Evolutionary conservation across 2,113 vertebrate species (phyloP).

Genomic region (Ahaetulla prasina): DNA sequence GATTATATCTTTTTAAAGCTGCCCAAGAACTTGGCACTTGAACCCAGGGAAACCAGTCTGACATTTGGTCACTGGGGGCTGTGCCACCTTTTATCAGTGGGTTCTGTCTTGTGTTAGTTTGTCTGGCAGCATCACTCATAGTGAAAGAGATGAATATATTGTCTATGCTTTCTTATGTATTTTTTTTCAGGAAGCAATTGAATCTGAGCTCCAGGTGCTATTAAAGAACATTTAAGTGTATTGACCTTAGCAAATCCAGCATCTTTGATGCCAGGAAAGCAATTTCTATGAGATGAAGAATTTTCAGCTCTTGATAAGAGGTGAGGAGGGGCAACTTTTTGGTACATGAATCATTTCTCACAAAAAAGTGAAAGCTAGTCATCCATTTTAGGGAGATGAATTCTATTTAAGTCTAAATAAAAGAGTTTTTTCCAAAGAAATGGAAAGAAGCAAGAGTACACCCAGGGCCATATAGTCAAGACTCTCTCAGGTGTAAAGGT

Average conservation of each 20-base stretch:
- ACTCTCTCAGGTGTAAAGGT: neutral
- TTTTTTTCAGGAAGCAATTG: neutral
- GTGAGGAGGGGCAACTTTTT: slow-evolving; percentile 5
- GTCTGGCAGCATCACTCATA: neutral
- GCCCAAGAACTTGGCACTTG: neutral
- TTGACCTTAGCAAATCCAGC: slow-evolving; percentile 18
- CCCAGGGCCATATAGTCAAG: neutral
- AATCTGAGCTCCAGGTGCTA: slow-evolving; percentile 25
- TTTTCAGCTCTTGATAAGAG: slow-evolving; percentile 6
- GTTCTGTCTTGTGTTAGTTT: slow-evolving; percentile 1
- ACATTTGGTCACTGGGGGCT: neutral
- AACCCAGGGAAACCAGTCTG: neutral
- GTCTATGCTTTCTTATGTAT: slow-evolving; percentile 8
- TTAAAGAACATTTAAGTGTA: slow-evolving; percentile 24
- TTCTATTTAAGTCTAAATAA: slow-evolving; percentile 7
- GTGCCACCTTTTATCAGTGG: neutral
- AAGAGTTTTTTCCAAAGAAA: neutral
- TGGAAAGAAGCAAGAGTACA: neutral
- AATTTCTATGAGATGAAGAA: slow-evolving; percentile 29
- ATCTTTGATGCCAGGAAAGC: slow-evolving; percentile 20
- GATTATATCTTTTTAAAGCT: neutral
- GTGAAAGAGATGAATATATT: slow-evolving; percentile 30
- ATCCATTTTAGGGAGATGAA: neutral
- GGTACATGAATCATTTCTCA: neutral
- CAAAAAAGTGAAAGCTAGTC: slow-evolving; percentile 18